phyloP scores from a whole-genome alignment of 2,113 vertebrate species.

The Vidua chalybeata region DNA sequence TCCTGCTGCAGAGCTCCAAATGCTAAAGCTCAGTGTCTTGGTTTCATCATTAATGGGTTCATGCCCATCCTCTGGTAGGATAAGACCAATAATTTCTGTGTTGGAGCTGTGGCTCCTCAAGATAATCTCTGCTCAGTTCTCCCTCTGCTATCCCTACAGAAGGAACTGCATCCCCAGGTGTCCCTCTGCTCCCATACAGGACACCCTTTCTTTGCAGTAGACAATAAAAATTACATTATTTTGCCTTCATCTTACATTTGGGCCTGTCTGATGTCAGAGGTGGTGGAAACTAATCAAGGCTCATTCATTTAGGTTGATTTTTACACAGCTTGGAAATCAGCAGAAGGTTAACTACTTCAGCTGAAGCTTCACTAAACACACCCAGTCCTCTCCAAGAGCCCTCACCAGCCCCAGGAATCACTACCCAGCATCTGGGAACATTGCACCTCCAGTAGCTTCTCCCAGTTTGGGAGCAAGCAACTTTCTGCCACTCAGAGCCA shows the following conservation, averaged over 20 bases:
- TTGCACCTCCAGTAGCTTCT: neutral
- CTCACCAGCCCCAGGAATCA: neutral
- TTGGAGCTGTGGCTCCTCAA: neutral
- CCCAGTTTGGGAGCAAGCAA: neutral
- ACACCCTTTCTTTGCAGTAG: neutral
- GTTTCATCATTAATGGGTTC: neutral
- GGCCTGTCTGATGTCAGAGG: neutral
- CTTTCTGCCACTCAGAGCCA: neutral
- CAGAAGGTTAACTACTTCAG: neutral
- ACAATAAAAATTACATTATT: neutral
- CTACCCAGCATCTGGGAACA: neutral
- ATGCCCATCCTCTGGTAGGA: neutral
- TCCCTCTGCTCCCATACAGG: neutral
- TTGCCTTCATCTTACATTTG: neutral
- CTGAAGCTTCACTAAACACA: neutral
- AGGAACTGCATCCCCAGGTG: neutral
- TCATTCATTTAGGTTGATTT: neutral
- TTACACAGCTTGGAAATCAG: neutral
- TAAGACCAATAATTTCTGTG: neutral
- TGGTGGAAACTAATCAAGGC: neutral
- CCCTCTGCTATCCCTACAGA: neutral
- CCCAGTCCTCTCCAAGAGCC: neutral
- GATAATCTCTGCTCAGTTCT: neutral
- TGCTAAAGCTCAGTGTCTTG: neutral
- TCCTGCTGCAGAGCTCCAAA: neutral